Conservation (phyloP, 2,113 vertebrate species). For the Amblyornis subalaris region DNA sequence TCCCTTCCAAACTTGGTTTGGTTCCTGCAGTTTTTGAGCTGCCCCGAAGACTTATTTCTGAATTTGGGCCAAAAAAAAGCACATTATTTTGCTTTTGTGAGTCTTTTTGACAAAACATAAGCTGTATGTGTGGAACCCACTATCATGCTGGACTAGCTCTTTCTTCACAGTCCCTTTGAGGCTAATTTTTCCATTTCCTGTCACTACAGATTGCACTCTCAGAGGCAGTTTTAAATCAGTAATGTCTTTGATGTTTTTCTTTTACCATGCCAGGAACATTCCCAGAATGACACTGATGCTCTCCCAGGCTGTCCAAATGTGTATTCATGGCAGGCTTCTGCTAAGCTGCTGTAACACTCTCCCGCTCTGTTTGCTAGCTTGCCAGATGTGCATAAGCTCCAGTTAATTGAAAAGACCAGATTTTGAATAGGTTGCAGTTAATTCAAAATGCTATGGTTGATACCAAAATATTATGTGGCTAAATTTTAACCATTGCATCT, state of each 20-base stretch:
- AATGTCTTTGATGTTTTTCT: constrained; percentile 68
- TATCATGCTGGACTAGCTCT: constrained; percentile 18
- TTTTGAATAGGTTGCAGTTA: constrained; percentile 48
- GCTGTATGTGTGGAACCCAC: neutral
- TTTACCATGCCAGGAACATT: constrained; percentile 64
- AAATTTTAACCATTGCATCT: neutral
- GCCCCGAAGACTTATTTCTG: constrained; percentile 23
- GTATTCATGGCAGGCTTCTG: constrained; percentile 42
- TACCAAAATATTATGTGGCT: neutral
- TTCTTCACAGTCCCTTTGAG: constrained; percentile 57
- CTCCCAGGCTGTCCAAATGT: constrained; percentile 67
- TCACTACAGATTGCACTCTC: constrained; percentile 59
- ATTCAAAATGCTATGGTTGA: neutral
- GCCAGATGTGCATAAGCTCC: constrained; percentile 57
- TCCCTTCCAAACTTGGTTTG: constrained; percentile 13
- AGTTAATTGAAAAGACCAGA: constrained; percentile 51
- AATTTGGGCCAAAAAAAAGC: constrained; percentile 37
- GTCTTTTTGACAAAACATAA: constrained; percentile 14
- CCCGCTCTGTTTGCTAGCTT: constrained; percentile 6
- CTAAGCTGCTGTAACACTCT: constrained; percentile 48
- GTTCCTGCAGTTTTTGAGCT: constrained; percentile 26
- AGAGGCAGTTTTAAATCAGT: constrained; percentile 66
- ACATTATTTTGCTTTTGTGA: constrained; percentile 9
- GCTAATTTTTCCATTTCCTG: constrained; percentile 69
- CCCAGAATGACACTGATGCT: constrained; percentile 61